Conservation (phyloP, 1,140 invertebrate species). For the Drosophila lacteicornis region DNA sequence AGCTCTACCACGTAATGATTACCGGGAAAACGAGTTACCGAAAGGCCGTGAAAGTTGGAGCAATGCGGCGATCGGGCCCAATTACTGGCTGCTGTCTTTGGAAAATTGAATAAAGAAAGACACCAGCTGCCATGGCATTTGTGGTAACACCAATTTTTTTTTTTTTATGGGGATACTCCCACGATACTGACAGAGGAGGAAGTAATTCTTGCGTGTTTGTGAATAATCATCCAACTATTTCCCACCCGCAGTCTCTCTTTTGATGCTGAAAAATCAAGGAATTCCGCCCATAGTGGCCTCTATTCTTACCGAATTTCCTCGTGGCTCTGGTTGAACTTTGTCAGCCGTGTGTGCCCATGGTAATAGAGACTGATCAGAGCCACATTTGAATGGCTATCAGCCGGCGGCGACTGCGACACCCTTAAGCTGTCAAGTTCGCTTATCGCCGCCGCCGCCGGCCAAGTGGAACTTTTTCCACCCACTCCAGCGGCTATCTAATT, state of each 20-base stretch:
- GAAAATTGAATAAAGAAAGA: constrained; percentile 8
- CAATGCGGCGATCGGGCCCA: constrained; percentile 27
- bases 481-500: background rate
- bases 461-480: constrained; percentile 8
- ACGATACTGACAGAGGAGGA: constrained; percentile 1
- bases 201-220: constrained; percentile 24
- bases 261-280: background rate
- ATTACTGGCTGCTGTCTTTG: constrained; percentile 36
- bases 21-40: constrained; percentile 27
- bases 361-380: too few species aligned
- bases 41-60: constrained; percentile 53
- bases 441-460: background rate
- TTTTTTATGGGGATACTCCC: constrained; percentile 31
- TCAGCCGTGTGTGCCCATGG: too few species aligned
- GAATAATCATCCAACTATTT: background rate
- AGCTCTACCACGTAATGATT: constrained; percentile 35
- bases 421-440: constrained; percentile 8
- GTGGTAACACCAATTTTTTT: background rate
- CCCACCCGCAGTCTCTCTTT: background rate
- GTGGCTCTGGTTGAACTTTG: too few species aligned
- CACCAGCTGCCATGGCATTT: background rate
- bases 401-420: background rate
- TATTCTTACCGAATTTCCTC: too few species aligned
- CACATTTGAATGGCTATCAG: constrained; percentile 17
- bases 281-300: too few species aligned